A percentile compares a stretch with the other conserved stretches of the same genome.
phyloP scores from a whole-genome alignment of 2,888 invertebrate species.

The Dryococelus australis region DNA sequence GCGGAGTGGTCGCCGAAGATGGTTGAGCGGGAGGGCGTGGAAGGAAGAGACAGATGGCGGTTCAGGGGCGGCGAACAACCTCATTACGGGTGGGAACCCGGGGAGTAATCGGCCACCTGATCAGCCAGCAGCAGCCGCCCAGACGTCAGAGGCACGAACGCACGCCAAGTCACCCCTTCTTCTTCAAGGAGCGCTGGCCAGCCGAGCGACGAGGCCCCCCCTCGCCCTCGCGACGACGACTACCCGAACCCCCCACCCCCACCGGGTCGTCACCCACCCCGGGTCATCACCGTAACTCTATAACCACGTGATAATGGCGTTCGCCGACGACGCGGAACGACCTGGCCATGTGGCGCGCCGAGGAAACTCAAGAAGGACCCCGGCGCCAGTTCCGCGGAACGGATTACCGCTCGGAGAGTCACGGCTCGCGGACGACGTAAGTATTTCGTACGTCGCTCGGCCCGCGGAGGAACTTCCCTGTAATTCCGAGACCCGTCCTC shows the following conservation, averaged over 20 bases:
- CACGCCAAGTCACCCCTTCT: not conserved
- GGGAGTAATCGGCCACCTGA: no score
- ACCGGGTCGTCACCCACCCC: no score
- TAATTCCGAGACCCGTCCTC: no score
- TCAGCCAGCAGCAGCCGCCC: no score
- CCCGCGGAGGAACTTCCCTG: not conserved
- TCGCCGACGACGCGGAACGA: not conserved
- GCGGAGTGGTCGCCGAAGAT: no score
- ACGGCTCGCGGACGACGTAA: not conserved
- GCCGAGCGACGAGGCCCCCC: not conserved
- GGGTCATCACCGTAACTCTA: no score
- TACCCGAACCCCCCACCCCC: no score
- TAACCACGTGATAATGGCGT: not conserved
- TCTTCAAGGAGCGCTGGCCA: not conserved
- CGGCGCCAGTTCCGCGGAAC: not conserved
- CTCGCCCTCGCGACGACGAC: not conserved
- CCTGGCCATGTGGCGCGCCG: not conserved
- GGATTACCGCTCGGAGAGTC: not conserved
- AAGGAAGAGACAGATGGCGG: no score
- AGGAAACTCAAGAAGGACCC: not conserved
- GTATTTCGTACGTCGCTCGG: not conserved
- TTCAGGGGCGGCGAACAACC: not conserved
- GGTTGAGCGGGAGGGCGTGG: no score
- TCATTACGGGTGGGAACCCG: not conserved
- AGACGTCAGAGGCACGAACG: no score